Evolutionary conservation across 2,888 invertebrate species (phyloP).

Genomic region (Diachrysia chrysitis): DNA sequence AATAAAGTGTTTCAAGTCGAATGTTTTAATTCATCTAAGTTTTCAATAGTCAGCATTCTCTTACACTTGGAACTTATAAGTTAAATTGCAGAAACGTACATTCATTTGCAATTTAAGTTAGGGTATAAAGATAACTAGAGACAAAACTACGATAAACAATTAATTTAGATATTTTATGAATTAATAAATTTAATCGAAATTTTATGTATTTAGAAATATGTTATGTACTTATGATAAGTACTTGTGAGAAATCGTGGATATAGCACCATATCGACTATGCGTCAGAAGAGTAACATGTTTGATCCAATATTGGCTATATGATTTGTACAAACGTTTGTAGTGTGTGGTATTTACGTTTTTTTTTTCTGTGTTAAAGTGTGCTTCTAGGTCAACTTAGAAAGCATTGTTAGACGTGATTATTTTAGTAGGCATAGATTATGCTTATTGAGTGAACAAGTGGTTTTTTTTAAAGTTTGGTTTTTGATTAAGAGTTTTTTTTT

Average conservation of each 20-base stretch:
- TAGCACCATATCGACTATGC: conserved; percentile 35
- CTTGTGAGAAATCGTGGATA: conserved; percentile 32
- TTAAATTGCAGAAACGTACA: no score
- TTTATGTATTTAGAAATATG: no score
- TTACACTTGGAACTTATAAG: no score
- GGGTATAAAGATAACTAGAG: no score
- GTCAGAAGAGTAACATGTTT: conserved; percentile 24
- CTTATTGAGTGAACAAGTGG: conserved; percentile 58
- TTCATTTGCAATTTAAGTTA: no score
- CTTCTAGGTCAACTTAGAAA: conserved; percentile 60
- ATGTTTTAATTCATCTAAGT: no score
- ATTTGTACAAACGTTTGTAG: conserved; percentile 60
- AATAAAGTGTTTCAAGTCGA: no score
- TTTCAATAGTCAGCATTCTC: no score
- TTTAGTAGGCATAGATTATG: conserved; percentile 65
- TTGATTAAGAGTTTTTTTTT: not conserved
- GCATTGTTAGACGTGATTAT: conserved; percentile 64
- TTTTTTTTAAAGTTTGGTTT: no score
- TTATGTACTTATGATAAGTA: conserved; percentile 21
- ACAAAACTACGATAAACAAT: no score
- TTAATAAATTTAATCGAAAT: no score
- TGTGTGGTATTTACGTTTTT: conserved; percentile 59
- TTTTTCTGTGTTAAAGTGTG: conserved; percentile 31
- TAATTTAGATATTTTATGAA: no score
- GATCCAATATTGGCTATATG: conserved; percentile 46